Evolutionary conservation across 1,140 invertebrate species (phyloP).

Genomic region (Caerostris darwini): DNA sequence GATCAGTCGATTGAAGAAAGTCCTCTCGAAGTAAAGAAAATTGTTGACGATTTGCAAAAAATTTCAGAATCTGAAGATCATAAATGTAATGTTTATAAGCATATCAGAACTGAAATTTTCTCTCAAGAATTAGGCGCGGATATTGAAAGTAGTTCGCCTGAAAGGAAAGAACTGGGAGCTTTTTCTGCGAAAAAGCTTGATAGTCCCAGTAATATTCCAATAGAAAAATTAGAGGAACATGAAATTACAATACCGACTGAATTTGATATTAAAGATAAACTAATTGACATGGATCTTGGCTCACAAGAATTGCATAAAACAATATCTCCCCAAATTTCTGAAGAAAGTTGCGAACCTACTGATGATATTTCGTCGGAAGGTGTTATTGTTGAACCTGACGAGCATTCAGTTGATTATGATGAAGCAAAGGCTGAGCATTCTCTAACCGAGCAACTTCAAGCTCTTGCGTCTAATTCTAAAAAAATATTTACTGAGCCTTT

Average conservation of each 20-base stretch:
- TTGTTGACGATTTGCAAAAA: slow-evolving; percentile 71
- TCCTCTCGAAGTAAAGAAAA: slow-evolving; percentile 75
- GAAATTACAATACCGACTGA: neutral
- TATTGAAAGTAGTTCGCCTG: slow-evolving; percentile 81
- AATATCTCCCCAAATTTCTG: slow-evolving; percentile 68
- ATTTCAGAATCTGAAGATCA: slow-evolving; percentile 78
- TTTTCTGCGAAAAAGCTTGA: slow-evolving; percentile 63
- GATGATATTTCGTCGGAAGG: slow-evolving; percentile 73
- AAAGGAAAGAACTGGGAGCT: slow-evolving; percentile 78
- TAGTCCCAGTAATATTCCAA: slow-evolving; percentile 20
- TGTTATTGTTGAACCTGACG: slow-evolving; percentile 70
- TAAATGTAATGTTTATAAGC: slow-evolving; percentile 80
- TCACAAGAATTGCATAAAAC: neutral
- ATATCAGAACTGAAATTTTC: slow-evolving; percentile 82
- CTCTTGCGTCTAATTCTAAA: slow-evolving; percentile 48
- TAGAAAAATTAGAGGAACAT: slow-evolving; percentile 24
- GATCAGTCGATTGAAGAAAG: slow-evolving; percentile 78
- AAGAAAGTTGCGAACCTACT: slow-evolving; percentile 61
- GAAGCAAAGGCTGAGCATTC: slow-evolving; percentile 74
- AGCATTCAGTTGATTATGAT: slow-evolving; percentile 71
- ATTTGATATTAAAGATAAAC: neutral
- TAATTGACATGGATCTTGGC: neutral
- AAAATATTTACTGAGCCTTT: neutral
- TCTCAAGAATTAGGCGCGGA: slow-evolving; percentile 81
- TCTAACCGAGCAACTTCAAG: slow-evolving; percentile 72